These are phyloP conservation scores for Neogobius melanostomus DNA, from an alignment of 2,113 vertebrate genomes.

Conservation along the genomic window DNA sequence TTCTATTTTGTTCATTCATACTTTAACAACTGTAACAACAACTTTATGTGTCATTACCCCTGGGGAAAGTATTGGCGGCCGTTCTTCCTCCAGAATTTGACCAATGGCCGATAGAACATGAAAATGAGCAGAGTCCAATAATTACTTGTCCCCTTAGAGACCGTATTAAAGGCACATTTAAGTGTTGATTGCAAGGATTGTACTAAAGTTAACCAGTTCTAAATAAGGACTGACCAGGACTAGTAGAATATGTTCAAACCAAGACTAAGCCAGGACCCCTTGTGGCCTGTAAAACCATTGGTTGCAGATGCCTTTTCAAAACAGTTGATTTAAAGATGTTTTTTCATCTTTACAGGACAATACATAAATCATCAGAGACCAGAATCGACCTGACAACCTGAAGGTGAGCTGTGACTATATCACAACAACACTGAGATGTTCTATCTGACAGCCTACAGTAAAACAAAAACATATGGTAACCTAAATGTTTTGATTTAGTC, in stretches of 20 bases:
- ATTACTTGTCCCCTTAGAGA: neutral
- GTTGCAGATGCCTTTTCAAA: too few species aligned
- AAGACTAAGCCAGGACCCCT: too few species aligned
- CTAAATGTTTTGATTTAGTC: too few species aligned
- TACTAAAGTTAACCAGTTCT: too few species aligned
- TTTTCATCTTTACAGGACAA: too few species aligned
- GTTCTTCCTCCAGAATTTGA: slow-evolving; percentile 34
- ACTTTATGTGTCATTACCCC: slow-evolving; percentile 32
- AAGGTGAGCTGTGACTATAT: neutral
- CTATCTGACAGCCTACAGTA: too few species aligned
- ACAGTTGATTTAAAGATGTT: too few species aligned
- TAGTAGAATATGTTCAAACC: too few species aligned
- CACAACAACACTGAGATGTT: too few species aligned
- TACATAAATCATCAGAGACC: neutral
- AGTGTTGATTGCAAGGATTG: neutral
- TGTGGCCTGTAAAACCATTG: too few species aligned
- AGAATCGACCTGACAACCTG: neutral
- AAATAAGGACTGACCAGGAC: too few species aligned
- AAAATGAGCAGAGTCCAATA: slow-evolving; percentile 17
- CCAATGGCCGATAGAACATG: slow-evolving; percentile 21
- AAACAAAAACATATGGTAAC: too few species aligned
- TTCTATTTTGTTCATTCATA: slow-evolving; percentile 6
- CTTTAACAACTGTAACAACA: slow-evolving; percentile 8
- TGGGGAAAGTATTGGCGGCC: slow-evolving; percentile 30
- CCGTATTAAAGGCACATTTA: neutral